phyloP scores from a whole-genome alignment of 1,140 invertebrate genomes.

The Papilio dardanus region DNA sequence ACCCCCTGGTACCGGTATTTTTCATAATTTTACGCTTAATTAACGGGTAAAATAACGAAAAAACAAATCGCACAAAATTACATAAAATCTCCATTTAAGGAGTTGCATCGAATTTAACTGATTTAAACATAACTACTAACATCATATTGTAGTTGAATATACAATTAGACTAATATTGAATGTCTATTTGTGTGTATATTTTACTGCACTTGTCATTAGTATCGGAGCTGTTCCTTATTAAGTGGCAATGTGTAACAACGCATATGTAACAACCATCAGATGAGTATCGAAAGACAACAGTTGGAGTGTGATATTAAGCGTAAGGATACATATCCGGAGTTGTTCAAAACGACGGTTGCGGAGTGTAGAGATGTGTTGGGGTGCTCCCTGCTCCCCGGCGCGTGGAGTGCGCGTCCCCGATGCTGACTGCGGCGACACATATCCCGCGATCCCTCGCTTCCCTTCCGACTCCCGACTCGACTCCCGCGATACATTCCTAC shows the following conservation, averaged over 20 bases:
- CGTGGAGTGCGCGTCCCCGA: conserved; percentile 57
- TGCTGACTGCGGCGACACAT: conserved; percentile 59
- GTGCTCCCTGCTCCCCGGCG: conserved; percentile 47
- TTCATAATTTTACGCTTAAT: no score
- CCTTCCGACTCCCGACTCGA: conserved; percentile 35
- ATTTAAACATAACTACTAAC: not conserved
- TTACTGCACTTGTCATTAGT: not conserved
- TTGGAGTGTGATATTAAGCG: conserved; percentile 22
- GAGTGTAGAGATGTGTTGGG: conserved; percentile 45
- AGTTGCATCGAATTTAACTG: no score
- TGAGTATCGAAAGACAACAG: conserved; percentile 2
- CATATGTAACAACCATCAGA: conserved; percentile 37
- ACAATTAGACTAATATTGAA: not conserved
- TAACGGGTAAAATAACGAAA: no score
- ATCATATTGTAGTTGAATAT: not conserved
- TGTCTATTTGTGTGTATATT: not conserved
- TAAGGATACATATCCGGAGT: conserved; percentile 49
- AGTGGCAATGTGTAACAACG: conserved; percentile 44
- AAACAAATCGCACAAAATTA: not conserved
- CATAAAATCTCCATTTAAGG: no score
- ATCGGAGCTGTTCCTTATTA: not conserved
- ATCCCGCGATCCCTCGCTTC: conserved; percentile 54
- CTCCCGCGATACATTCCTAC: conserved; percentile 50
- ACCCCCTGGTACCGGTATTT: no score
- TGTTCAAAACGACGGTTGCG: conserved; percentile 52